Conservation (phyloP, 1,140 invertebrate genomes). For the Hycleus cichorii region DNA sequence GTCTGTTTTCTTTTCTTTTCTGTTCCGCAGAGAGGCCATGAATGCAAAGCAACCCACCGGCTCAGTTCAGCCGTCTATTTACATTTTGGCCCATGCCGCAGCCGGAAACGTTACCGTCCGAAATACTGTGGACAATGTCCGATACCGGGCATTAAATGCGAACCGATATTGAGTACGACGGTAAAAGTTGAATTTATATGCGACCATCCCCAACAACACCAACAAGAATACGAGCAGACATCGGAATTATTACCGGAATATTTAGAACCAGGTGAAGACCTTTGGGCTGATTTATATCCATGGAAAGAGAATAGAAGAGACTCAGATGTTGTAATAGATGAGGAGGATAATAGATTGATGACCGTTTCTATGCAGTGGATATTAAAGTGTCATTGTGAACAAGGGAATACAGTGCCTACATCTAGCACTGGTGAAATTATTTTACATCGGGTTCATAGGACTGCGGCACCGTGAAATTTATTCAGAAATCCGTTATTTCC, state of each 20-base stretch:
- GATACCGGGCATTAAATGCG: slow-evolving; percentile 47
- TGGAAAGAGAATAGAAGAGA: slow-evolving; percentile 15
- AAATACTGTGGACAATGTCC: slow-evolving; percentile 56
- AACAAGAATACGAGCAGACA: slow-evolving; percentile 1
- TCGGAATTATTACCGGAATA: slow-evolving; percentile 33
- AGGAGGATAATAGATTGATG: slow-evolving; percentile 18
- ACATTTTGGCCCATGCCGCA: slow-evolving; percentile 54
- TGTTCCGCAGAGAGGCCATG: slow-evolving; percentile 50
- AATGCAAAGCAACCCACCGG: slow-evolving; percentile 58
- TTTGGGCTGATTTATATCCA: slow-evolving; percentile 31
- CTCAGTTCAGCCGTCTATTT: slow-evolving; percentile 45
- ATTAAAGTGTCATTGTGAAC: slow-evolving; percentile 34
- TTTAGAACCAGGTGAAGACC: slow-evolving; percentile 32
- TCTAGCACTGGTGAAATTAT: slow-evolving; percentile 24
- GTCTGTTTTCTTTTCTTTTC: neutral
- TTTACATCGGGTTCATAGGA: slow-evolving; percentile 37
- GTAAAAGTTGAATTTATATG: slow-evolving; percentile 46
- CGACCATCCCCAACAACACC: slow-evolving; percentile 18
- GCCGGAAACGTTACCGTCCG: slow-evolving; percentile 52
- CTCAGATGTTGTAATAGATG: slow-evolving; percentile 6
- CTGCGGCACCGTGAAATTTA: slow-evolving; percentile 26
- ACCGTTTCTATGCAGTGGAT: slow-evolving; percentile 37
- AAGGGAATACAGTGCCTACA: slow-evolving; percentile 9
- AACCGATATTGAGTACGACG: slow-evolving; percentile 51
- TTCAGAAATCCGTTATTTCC: neutral